Evolutionary conservation across 2,888 invertebrate species (phyloP).

Genomic region (Pasiphila rectangulata): DNA sequence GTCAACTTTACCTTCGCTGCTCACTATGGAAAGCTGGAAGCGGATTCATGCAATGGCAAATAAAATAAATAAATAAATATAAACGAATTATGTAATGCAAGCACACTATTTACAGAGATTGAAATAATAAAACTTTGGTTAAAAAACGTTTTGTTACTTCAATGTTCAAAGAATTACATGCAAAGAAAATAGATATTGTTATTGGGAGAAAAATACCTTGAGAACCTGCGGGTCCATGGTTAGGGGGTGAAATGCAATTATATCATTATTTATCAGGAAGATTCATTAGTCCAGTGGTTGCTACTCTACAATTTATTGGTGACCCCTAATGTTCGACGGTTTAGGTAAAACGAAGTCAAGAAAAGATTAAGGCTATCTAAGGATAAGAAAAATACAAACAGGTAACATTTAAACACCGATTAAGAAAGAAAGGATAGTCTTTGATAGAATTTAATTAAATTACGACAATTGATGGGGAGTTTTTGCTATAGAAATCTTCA

Average conservation of each 20-base stretch:
- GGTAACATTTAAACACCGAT: conserved; percentile 72
- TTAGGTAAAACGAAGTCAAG: conserved; percentile 52
- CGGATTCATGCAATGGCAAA: conserved; percentile 56
- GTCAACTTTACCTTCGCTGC: conserved; percentile 20
- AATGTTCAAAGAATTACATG: conserved; percentile 58
- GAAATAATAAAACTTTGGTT: conserved; percentile 41
- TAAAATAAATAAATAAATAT: conserved; percentile 34
- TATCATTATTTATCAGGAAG: conserved; percentile 73
- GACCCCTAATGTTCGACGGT: conserved; percentile 62
- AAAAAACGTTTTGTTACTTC: conserved; percentile 40
- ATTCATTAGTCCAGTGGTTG: conserved; percentile 50
- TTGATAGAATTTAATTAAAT: conserved; percentile 43
- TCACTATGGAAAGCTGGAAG: conserved; percentile 37
- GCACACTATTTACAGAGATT: conserved; percentile 55
- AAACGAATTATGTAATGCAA: conserved; percentile 54
- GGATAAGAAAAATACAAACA: conserved; percentile 63
- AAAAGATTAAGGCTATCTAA: conserved; percentile 57
- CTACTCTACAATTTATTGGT: conserved; percentile 58
- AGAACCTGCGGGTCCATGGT: conserved; percentile 82
- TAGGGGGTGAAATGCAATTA: conserved; percentile 77
- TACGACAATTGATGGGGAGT: conserved; percentile 54
- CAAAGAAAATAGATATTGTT: conserved; percentile 72
- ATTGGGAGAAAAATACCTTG: conserved; percentile 80
- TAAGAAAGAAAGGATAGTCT: conserved; percentile 60
- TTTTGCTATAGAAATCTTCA: neutral